phyloP scores from a whole-genome alignment of 2,113 vertebrate genomes.

The Channa maculata region DNA sequence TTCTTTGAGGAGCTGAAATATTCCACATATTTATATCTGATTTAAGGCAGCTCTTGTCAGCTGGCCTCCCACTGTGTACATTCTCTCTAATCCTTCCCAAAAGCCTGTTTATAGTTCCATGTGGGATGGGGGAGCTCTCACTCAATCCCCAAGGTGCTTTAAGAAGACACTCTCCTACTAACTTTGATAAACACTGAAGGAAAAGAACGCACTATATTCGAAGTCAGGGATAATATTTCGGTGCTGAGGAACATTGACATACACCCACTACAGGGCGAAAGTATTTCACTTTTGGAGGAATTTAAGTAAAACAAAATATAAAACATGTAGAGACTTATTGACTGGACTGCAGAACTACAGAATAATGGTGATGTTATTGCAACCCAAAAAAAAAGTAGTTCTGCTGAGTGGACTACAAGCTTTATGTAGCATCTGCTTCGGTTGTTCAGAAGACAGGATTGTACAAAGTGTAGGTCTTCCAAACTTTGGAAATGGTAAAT shows the following conservation, averaged over 20 bases:
- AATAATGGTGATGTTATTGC: no score
- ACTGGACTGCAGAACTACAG: background rate
- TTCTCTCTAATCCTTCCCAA: conserved; percentile 67
- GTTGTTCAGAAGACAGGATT: no score
- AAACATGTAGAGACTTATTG: no score
- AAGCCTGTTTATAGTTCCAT: conserved; percentile 69
- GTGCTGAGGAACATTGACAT: conserved; percentile 14
- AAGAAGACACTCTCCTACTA: conserved; percentile 64
- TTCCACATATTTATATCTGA: conserved; percentile 68
- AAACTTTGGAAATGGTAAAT: no score
- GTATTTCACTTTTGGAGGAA: conserved; percentile 14
- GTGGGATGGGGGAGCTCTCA: conserved; percentile 55
- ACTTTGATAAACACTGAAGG: conserved; percentile 45
- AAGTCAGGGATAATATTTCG: conserved; percentile 32
- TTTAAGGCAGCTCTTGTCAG: conserved; percentile 56
- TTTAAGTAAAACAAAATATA: background rate
- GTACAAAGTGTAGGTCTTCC: no score
- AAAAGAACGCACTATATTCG: conserved; percentile 38
- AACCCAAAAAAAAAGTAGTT: no score
- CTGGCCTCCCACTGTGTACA: conserved; percentile 60
- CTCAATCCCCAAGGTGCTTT: conserved; percentile 74
- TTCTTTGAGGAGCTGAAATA: conserved; percentile 34
- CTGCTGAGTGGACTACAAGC: no score
- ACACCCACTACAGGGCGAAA: conserved; percentile 22
- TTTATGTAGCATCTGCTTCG: no score